Evolutionary conservation across 1,140 invertebrate genomes (phyloP), one percentile per base, ranked within the genome.

Genomic region (Sitobion miscanthi): DNA sequence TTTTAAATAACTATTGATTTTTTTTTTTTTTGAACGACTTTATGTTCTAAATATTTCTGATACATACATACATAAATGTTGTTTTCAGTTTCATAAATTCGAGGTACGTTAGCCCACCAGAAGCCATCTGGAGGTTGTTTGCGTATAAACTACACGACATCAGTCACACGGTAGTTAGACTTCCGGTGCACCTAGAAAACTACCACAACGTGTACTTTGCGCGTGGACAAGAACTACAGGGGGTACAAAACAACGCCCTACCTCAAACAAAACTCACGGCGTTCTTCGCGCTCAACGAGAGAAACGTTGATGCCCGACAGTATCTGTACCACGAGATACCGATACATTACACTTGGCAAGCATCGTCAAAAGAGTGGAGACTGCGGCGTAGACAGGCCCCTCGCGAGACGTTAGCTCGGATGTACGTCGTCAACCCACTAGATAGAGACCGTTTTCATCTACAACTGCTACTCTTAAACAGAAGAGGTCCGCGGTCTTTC

Each of bases 111-210:
- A 95, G 95, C 86, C 94, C 94, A 85, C 94, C 94, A 90, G 95
- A 96, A 95, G 95, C 95, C 52, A 94, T 94, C 91, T 96, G 95
- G 95, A 92, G 95, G 77, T 95, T 96, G 23, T 94, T 95, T 6
- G 88, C 93, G 45, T 95, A 38, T 38, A 93, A 94, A 42, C 94
- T 95, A 42, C 95, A 95, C 90, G 94, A 95, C 85, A 88, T 94
- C 38, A 94, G 94, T 92, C 95, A 95, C 86, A 88, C 94, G 54
- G 94, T 95, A 88, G 45, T 94, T 52, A 94, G 95, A 91, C 93
- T n/a, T n/a, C n/a, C n/a, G n/a, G n/a, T n/a, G n/a, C n/a, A n/a
- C n/a, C n/a, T n/a, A n/a, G n/a, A n/a, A n/a, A n/a, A n/a, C n/a
- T n/a, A n/a, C n/a, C n/a, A n/a, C n/a, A 92, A 77, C 11, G 91